phyloP scores from a whole-genome alignment of 2,797 vertebrate genomes.

The Eidolon dupreanum region DNA sequence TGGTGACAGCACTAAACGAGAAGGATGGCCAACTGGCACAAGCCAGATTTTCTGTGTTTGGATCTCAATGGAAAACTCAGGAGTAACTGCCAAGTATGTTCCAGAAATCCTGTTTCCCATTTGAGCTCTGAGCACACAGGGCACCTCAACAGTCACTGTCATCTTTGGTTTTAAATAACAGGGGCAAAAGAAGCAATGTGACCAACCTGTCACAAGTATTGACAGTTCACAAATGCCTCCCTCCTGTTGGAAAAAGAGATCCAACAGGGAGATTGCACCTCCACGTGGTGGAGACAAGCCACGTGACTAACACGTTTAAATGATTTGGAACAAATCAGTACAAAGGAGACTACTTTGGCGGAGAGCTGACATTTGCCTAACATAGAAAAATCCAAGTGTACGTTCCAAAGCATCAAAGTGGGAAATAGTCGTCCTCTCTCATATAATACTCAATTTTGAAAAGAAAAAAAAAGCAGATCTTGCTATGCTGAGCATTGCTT shows the following conservation, averaged over 20 bases:
- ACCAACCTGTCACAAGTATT: background rate
- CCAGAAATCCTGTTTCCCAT: background rate
- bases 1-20: accelerated
- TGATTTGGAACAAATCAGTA: background rate
- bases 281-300: accelerated
- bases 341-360: background rate
- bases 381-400: background rate
- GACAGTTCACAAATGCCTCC: background rate
- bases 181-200: background rate
- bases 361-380: background rate
- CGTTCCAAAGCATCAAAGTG: background rate
- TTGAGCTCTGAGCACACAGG: background rate
- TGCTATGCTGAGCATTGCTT: background rate
- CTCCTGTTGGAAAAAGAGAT: background rate
- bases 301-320: background rate
- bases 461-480: background rate
- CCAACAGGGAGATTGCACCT: background rate
- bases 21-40: background rate
- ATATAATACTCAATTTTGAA: background rate
- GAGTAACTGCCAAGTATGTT: background rate
- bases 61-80: background rate
- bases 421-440: background rate
- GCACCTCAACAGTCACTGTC: background rate
- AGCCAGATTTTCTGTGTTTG: background rate
- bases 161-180: background rate